A percentile compares a stretch with the other conserved stretches of the same genome.
phyloP scores from a whole-genome alignment of 2,888 invertebrate species.

The Drosophila anceps region DNA sequence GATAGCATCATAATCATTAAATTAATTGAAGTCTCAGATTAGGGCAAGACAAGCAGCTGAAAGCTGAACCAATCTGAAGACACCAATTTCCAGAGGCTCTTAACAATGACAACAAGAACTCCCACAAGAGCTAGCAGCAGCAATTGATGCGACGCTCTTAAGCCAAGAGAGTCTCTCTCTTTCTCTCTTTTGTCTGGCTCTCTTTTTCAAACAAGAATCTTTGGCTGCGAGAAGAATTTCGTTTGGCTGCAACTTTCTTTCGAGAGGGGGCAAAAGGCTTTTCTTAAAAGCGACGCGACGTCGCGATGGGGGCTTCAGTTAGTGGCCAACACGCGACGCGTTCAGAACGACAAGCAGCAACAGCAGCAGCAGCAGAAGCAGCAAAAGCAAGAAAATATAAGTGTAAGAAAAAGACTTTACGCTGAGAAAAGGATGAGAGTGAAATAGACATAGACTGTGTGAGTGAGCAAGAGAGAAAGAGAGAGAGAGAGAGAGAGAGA shows the following conservation, averaged over 20 bases:
- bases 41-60: not conserved
- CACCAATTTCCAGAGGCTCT: not conserved
- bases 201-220: slow-evolving; percentile 68
- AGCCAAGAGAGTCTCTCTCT: slow-evolving; percentile 14
- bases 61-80: too few relatives aligned
- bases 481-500: slow-evolving; percentile 9
- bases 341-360: slow-evolving; percentile 61
- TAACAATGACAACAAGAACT: not conserved
- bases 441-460: not conserved
- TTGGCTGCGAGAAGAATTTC: slow-evolving; percentile 44
- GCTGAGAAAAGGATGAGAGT: slow-evolving; percentile 39
- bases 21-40: not conserved
- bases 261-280: slow-evolving; percentile 51
- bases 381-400: not conserved
- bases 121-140: slow-evolving; percentile 21
- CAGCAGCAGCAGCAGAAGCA: not conserved
- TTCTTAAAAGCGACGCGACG: slow-evolving; percentile 72
- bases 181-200: not conserved
- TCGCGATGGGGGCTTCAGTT: slow-evolving; percentile 58
- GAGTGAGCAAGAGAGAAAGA: slow-evolving; percentile 6
- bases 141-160: slow-evolving; percentile 39
- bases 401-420: slow-evolving; percentile 8
- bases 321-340: slow-evolving; percentile 74
- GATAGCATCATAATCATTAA: not conserved
- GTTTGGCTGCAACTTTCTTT: slow-evolving; percentile 74